These are phyloP conservation scores for Holacanthella duospinosa DNA, from an alignment of 2,888 invertebrate genomes.

Conservation along the genomic window DNA sequence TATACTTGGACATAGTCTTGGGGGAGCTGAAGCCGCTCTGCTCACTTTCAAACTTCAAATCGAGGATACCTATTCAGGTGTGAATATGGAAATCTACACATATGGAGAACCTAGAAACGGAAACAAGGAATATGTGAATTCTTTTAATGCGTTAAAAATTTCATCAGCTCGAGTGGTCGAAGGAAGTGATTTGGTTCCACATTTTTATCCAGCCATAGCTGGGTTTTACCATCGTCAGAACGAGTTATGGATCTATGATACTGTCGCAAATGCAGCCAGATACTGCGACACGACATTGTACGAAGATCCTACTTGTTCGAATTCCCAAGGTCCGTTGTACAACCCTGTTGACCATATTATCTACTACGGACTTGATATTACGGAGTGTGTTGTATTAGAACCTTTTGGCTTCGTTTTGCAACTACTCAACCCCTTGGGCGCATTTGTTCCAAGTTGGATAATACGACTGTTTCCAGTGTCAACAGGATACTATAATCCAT, in stretches of 20 bases:
- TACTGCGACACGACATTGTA: neutral
- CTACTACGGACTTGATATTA: neutral
- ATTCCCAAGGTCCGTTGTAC: neutral
- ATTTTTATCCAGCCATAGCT: neutral
- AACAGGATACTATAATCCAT: too few relatives aligned
- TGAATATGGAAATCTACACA: neutral
- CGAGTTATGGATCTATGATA: neutral
- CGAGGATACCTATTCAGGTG: neutral
- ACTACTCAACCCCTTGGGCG: neutral
- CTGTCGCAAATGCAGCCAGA: neutral
- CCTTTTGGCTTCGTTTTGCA: neutral
- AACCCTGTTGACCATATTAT: neutral
- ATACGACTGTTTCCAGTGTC: too few relatives aligned
- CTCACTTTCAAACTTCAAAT: neutral
- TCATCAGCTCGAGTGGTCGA: neutral
- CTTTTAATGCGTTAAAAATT: neutral
- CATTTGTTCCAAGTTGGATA: too few relatives aligned
- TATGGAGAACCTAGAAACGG: neutral
- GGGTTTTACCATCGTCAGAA: neutral
- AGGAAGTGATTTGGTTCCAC: neutral
- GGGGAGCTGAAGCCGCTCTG: neutral
- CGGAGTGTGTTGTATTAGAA: neutral
- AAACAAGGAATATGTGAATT: neutral
- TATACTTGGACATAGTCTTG: neutral
- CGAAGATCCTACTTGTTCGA: neutral